Evolutionary conservation across 2,113 vertebrate genomes (phyloP).

Genomic region (Mustelus asterias): DNA sequence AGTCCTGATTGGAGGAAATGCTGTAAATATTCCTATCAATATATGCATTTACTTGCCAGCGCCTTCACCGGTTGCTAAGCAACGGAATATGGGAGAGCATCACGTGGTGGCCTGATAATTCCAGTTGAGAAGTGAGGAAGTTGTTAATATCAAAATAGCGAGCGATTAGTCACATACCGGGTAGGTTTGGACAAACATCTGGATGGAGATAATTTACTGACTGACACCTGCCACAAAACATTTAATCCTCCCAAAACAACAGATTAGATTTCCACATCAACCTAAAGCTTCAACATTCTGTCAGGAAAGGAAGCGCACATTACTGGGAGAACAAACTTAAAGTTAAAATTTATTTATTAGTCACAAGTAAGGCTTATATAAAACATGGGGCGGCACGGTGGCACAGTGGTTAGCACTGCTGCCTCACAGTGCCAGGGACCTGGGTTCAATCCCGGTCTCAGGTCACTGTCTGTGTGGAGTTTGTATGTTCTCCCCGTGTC

Average conservation of each 20-base stretch:
- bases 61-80: not conserved
- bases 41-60: not conserved
- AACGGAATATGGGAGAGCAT: not conserved
- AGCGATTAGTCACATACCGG: not conserved
- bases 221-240: conserved; percentile 4
- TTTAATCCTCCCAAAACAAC: not conserved
- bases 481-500: no score
- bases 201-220: not conserved
- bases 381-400: no score
- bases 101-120: not conserved
- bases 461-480: no score
- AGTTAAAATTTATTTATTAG: no score
- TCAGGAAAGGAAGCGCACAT: not conserved
- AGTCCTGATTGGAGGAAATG: not conserved
- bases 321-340: not conserved
- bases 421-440: no score
- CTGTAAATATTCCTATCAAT: not conserved
- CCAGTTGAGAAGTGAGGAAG: not conserved
- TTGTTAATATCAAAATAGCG: not conserved
- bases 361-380: no score
- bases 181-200: not conserved
- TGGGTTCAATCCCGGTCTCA: no score
- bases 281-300: not conserved
- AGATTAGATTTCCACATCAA: no score
- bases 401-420: no score